Base-by-base conservation (phyloP, 2,888 invertebrate species). In the Pardosa pseudoannulata region DNA sequence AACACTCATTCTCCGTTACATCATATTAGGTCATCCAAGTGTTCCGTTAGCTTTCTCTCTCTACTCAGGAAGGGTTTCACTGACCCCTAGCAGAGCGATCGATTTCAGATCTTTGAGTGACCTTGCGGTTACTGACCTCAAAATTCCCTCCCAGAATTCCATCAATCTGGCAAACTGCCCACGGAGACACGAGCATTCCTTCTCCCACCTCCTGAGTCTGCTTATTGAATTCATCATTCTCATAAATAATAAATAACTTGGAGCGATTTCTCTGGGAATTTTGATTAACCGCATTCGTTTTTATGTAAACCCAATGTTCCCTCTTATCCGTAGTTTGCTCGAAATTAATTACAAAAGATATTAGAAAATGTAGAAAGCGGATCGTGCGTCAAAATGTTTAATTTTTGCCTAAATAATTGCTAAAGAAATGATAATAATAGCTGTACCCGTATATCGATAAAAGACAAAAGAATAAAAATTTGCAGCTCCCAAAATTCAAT, bases 61-160 rank as follows among this genome's bases (percentile, higher is more conserved):
- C 5, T 23, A 56, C n/a, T n/a, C n/a, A n/a, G n/a, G n/a, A 56
- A 23, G 23, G 11, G 23, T 23, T 56, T 56, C 56, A 56, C 23
- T 56, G 56, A 56, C 56, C 56, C 56, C 56, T 56, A 56, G 16
- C 41, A 9, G 56, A 23, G 23, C 11, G 11, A 56, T 56, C 56
- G 56, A 56, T 56, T 23, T 56, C 5, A 23, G 23, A 56, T 56
- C 23, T 3, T 23, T 7, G 23, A 23, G 56, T 23, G 23, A 56
- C 56, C 56, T 56, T 23, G 19, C 19, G 56, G 56, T 56, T 56
- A 56, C 56, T 56, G 56, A 56, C 56, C 19, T 56, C 23, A 56
- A 23, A 23, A 23, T 56, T 56, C 23, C 7, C 19, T 23, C 56
- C 23, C 56, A 56, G 23, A 56, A 56, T 56, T 23, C 23, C 23